These are phyloP conservation scores for Trichomalopsis sarcophagae DNA, from an alignment of 1,140 invertebrate genomes.

Conservation along the genomic window DNA sequence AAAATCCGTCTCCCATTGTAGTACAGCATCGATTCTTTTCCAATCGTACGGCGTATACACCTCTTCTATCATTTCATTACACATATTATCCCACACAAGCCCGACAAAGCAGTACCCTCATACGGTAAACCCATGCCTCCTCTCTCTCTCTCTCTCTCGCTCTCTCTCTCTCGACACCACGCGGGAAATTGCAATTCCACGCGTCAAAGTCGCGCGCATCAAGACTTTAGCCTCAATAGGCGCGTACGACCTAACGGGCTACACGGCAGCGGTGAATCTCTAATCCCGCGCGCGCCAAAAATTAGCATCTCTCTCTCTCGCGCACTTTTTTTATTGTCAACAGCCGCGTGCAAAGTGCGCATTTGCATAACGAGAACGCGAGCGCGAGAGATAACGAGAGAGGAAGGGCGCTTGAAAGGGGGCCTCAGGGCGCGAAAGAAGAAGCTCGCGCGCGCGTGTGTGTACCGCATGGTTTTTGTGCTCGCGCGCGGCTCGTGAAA, in stretches of 20 bases:
- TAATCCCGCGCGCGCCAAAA: background rate
- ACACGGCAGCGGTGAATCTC: background rate
- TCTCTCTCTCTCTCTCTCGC: background rate
- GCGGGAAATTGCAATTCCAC: slow-evolving; percentile 28
- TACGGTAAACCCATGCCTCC: background rate
- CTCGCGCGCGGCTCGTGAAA: background rate
- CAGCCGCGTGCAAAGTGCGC: background rate
- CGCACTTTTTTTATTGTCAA: background rate
- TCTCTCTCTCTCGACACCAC: background rate
- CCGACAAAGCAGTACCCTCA: too few relatives aligned
- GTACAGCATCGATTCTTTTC: too few relatives aligned
- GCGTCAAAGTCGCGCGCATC: slow-evolving; percentile 19
- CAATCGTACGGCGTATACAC: too few relatives aligned
- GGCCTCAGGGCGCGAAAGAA: background rate
- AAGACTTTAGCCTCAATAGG: background rate
- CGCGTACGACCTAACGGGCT: too few relatives aligned
- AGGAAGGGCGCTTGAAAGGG: background rate
- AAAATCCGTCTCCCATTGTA: too few relatives aligned
- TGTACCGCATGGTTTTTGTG: background rate
- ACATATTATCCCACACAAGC: too few relatives aligned
- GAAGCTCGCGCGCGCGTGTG: background rate
- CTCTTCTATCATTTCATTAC: too few relatives aligned
- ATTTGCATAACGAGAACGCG: slow-evolving; percentile 44
- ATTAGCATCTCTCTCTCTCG: background rate
- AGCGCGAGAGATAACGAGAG: background rate